A percentile compares a stretch with the other conserved stretches of the same genome.
phyloP scores from a whole-genome alignment of 2,113 vertebrate species.

The Epinephelus cyanopodus region DNA sequence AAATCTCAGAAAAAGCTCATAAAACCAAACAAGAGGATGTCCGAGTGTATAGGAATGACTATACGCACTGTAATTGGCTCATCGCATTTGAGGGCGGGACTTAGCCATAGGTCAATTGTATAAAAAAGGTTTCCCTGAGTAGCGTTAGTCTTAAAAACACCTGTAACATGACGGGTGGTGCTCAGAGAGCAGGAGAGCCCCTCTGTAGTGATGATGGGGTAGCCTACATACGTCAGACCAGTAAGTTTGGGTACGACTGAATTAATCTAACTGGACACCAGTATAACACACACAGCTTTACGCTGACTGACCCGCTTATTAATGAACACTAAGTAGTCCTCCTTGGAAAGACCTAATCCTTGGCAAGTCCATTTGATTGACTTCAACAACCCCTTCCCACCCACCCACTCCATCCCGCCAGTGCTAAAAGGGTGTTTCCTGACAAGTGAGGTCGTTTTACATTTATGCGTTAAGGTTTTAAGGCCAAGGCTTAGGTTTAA shows the following conservation, averaged over 20 bases:
- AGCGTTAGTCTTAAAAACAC: background rate
- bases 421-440: conserved; percentile 81
- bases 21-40: too few relatives aligned
- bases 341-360: conserved; percentile 37
- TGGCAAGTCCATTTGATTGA: conserved; percentile 67
- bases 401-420: conserved; percentile 61
- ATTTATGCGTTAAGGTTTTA: conserved; percentile 78
- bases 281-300: background rate
- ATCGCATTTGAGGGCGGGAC: too few relatives aligned
- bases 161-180: background rate
- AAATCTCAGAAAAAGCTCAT: too few relatives aligned
- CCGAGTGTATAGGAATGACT: too few relatives aligned
- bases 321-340: conserved; percentile 38
- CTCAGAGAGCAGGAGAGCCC: background rate
- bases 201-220: background rate
- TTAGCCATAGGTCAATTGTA: too few relatives aligned
- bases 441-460: conserved; percentile 79
- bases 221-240: background rate
- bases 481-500: conserved; percentile 77
- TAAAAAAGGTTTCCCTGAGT: too few relatives aligned
- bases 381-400: conserved; percentile 72
- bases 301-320: conserved; percentile 39
- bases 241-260: background rate
- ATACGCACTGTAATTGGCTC: too few relatives aligned
- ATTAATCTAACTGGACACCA: background rate